These are phyloP conservation scores for Apodemus speciosus DNA, from an alignment of 2,113 vertebrate species.

Conservation along the genomic window DNA sequence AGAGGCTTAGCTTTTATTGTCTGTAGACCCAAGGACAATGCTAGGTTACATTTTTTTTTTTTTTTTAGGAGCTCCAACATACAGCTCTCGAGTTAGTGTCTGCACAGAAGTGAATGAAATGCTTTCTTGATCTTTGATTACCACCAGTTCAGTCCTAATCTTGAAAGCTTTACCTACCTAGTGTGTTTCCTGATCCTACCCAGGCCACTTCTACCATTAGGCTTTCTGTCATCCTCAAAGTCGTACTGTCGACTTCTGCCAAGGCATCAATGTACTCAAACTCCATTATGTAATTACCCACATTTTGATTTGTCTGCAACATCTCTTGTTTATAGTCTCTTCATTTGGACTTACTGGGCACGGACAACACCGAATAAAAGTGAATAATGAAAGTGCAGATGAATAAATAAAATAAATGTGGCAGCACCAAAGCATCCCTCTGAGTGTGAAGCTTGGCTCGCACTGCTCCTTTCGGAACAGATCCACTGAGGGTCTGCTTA, in stretches of 20 bases:
- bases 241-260: neutral
- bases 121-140: neutral
- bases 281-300: neutral
- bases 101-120: neutral
- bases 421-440: neutral
- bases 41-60: neutral
- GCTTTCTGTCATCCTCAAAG: neutral
- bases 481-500: neutral
- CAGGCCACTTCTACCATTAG: neutral
- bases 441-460: neutral
- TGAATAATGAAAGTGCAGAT: neutral
- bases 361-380: neutral
- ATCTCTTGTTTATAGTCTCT: neutral
- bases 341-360: neutral
- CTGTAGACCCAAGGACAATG: neutral
- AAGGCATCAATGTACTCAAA: neutral
- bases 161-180: neutral
- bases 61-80: conserved; percentile 32
- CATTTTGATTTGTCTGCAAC: conserved; percentile 29
- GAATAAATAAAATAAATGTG: neutral
- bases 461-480: neutral
- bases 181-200: neutral
- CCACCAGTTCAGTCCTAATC: neutral
- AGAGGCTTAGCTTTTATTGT: neutral
- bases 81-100: neutral